Conservation (phyloP, 2,113 vertebrate species). For the Pyxicephalus adspersus region DNA sequence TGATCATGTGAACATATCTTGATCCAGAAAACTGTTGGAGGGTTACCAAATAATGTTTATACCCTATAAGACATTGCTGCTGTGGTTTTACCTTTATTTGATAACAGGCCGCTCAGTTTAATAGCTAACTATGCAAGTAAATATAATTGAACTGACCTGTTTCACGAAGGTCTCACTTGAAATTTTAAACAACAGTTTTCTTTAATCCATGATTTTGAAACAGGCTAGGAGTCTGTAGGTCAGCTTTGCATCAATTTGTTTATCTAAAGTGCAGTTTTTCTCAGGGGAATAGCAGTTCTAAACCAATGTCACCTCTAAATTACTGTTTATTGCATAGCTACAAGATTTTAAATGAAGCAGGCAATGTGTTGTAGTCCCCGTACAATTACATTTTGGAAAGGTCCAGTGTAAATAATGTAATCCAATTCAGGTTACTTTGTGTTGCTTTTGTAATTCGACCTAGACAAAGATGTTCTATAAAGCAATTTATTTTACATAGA, state of each 20-base stretch:
- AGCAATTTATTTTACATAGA: neutral
- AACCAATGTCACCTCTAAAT: neutral
- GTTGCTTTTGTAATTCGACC: conserved; percentile 1
- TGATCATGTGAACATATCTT: too few relatives aligned
- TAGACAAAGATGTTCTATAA: neutral
- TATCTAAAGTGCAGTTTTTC: neutral
- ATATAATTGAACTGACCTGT: too few relatives aligned
- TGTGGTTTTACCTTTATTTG: too few relatives aligned
- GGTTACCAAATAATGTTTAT: too few relatives aligned
- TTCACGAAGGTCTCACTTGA: too few relatives aligned
- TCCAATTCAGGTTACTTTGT: neutral
- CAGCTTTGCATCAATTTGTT: neutral
- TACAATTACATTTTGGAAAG: neutral
- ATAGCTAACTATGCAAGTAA: too few relatives aligned
- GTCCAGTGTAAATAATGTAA: neutral
- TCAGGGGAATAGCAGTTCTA: neutral
- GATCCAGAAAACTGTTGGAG: too few relatives aligned
- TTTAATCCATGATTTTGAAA: too few relatives aligned
- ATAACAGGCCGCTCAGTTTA: too few relatives aligned
- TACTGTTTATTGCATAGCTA: neutral
- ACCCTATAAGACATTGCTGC: too few relatives aligned
- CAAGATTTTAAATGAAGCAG: conserved; percentile 2
- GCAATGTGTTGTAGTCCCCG: neutral
- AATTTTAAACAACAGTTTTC: too few relatives aligned
- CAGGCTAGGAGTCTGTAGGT: neutral